These are phyloP conservation scores for Cataglyphis hispanica DNA, from an alignment of 1,140 invertebrate genomes.

Conservation along the genomic window DNA sequence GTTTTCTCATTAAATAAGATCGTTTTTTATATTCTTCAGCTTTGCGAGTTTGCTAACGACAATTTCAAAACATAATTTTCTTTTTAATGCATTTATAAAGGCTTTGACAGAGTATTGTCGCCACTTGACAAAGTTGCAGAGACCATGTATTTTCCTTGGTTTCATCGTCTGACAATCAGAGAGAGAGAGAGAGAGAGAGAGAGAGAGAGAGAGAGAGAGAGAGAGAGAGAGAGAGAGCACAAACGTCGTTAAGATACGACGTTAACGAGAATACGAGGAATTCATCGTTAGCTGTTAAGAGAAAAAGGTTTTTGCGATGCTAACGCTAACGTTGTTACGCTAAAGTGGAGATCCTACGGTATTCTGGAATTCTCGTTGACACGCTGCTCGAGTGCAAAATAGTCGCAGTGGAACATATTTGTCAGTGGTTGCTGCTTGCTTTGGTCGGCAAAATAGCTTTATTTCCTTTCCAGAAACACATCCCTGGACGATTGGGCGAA, in stretches of 20 bases:
- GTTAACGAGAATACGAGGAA: slow-evolving; percentile 52
- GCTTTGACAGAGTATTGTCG: background rate
- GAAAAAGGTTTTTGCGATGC: slow-evolving; percentile 21
- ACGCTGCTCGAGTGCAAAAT: slow-evolving; percentile 14
- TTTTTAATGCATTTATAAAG: slow-evolving; percentile 3
- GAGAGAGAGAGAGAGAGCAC: background rate
- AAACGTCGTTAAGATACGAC: slow-evolving; percentile 42
- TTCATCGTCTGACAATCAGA: slow-evolving; percentile 11
- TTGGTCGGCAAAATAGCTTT: background rate
- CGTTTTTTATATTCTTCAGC: background rate
- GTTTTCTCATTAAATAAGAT: slow-evolving; percentile 8
- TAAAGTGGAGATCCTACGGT: slow-evolving; percentile 33
- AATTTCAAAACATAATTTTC: slow-evolving; percentile 8
- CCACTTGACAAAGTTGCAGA: slow-evolving; percentile 25
- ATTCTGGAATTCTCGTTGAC: slow-evolving; percentile 25
- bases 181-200: background rate
- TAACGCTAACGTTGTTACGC: slow-evolving; percentile 30
- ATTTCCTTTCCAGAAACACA: slow-evolving; percentile 18
- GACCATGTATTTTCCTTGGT: slow-evolving; percentile 6
- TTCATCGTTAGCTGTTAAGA: slow-evolving; percentile 32
- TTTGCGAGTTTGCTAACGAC: background rate
- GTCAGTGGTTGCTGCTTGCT: slow-evolving; percentile 30
- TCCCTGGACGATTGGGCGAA: background rate
- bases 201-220: too few species aligned
- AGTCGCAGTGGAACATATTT: background rate